phyloP scores from a whole-genome alignment of 2,888 invertebrate genomes.

The Chironomus tentans region DNA sequence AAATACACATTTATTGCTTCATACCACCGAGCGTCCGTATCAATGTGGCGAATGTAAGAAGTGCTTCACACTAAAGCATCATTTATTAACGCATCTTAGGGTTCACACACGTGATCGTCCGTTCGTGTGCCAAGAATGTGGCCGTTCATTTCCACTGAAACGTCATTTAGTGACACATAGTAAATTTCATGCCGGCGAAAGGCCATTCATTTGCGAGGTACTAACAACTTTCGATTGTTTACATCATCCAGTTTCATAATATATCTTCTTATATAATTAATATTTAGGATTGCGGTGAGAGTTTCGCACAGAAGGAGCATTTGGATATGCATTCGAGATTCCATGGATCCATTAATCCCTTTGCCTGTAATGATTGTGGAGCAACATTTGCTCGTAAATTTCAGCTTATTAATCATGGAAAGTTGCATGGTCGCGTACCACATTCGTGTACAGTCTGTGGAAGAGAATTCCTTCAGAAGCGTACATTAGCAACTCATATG shows the following conservation, averaged over 20 bases:
- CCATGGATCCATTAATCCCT: conserved; percentile 93
- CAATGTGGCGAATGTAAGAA: conserved; percentile 79
- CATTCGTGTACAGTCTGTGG: conserved; percentile 74
- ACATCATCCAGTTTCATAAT: not conserved
- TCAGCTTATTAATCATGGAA: conserved; percentile 74
- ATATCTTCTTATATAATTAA: not conserved
- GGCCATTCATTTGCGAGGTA: conserved; percentile 66
- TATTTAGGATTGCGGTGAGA: conserved; percentile 74
- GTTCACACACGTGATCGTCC: conserved; percentile 74
- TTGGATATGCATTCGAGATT: conserved; percentile 55
- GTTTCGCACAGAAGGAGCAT: conserved; percentile 84
- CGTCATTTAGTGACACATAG: conserved; percentile 75
- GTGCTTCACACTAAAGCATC: conserved; percentile 77
- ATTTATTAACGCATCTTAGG: conserved; percentile 68
- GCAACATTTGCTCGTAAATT: conserved; percentile 77
- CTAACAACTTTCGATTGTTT: not conserved
- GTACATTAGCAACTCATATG: conserved; percentile 73
- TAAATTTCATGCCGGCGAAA: conserved; percentile 77
- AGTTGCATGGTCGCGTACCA: conserved; percentile 70
- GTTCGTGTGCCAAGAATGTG: conserved; percentile 74
- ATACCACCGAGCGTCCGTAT: conserved; percentile 72
- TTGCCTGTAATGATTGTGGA: conserved; percentile 85
- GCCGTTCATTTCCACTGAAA: conserved; percentile 70
- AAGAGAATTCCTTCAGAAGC: conserved; percentile 76
- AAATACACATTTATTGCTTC: conserved; percentile 70